Base-by-base conservation (phyloP, 64 coral and sea anemone species). In the Platygyra sinensis region DNA sequence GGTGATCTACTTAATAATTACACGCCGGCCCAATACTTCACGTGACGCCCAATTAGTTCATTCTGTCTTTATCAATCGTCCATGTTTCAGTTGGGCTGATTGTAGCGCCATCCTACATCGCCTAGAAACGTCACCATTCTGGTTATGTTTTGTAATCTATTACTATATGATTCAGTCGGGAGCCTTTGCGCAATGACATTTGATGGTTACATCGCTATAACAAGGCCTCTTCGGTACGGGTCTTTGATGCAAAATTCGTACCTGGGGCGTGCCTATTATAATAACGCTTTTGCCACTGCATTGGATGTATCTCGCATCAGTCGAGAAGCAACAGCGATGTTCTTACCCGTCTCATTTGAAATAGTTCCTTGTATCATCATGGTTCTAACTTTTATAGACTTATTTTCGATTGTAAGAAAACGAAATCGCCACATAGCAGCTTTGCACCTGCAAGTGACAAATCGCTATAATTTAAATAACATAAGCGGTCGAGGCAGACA, bases 1-100 rank as follows among this genome's bases (percentile, higher is more conserved):
- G 15, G 90, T 92, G 24, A 79, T 92, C 30, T 86, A 71, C 17
- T 76, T 92, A 29, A 92, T 85, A 3, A 55, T 87, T 24, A 79
- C 22, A 18, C 59, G 74, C n/a, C n/a, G n/a, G n/a, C n/a, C 62
- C 83, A 32, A 77, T 83, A 75, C 75, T 92, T 2, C 90, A 92
- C 25, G 51, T 46, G 15, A n/a, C 72, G 9, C 30, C 90, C 18
- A 92, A 92, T 61, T 87, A 82, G 73, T 78, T 92, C n/a, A 78
- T 92, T 39, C 63, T 77, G 22, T 92, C 90, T 7, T 82, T 92
- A 62, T 86, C 83, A 0, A 60, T 92, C 2, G 90, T 83, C 3
- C 83, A 92, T 71, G 29, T 92, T 30, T 75, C 69, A 20, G 83
- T 87, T 6, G 83, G 73, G 10, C 30, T 87, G 32, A 63, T 87